Evolutionary conservation across 1,140 invertebrate species (phyloP).

Genomic region (Drosophila fuyamai): DNA sequence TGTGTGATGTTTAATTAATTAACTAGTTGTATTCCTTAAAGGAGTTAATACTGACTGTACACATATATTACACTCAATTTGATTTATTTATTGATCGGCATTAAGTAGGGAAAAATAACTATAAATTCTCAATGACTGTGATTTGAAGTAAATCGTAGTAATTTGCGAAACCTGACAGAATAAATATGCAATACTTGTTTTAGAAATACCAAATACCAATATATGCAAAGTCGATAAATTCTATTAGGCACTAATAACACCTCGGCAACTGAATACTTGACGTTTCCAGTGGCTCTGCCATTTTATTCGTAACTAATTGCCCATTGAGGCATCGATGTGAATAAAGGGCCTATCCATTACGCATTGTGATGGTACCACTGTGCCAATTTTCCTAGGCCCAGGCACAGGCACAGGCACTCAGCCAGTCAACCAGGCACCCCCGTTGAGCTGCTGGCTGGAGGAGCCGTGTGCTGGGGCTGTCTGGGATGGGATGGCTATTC

Average conservation of each 20-base stretch:
- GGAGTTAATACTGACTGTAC: no score
- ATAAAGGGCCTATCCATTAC: conserved; percentile 38
- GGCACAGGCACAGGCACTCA: conserved; percentile 27
- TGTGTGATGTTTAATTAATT: no score
- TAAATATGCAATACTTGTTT: no score
- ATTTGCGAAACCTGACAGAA: no score
- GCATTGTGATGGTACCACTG: conserved; percentile 51
- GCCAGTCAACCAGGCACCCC: conserved; percentile 63
- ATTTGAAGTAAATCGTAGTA: no score
- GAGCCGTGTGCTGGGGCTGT: conserved; percentile 34
- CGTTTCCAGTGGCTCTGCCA: neutral
- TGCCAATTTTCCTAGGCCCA: conserved; percentile 38
- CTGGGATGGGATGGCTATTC: conserved; percentile 46
- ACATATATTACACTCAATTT: no score
- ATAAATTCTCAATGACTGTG: no score
- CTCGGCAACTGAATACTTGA: conserved; percentile 4
- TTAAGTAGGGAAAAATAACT: no score
- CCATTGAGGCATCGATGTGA: conserved; percentile 35
- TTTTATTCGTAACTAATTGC: conserved; percentile 37
- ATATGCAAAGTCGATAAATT: neutral
- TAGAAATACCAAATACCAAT: no score
- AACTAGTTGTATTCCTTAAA: no score
- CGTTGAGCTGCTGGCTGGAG: conserved; percentile 65
- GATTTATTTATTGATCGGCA: no score
- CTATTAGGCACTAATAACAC: neutral